Conservation (phyloP, 2,888 invertebrate genomes). For the Cryptophagus acutangulus region DNA sequence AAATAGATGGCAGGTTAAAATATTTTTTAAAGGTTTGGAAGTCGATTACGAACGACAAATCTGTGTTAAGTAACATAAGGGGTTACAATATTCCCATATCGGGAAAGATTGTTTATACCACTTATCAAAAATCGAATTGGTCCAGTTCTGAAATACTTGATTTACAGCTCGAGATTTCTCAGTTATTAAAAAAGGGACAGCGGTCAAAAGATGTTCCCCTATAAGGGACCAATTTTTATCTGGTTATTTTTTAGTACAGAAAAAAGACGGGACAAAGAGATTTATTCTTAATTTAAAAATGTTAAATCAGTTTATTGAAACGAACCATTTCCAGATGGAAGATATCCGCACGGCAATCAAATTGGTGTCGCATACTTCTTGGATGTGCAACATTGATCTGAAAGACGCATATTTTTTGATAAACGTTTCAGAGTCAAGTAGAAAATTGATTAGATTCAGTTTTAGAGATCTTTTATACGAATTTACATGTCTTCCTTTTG, state of each 20-base stretch:
- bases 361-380: conserved; percentile 18
- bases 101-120: background rate
- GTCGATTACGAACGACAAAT: no score
- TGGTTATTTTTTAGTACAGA: no score
- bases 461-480: no score
- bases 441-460: no score
- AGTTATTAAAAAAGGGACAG: conserved; percentile 2
- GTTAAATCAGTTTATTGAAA: conserved; percentile 24
- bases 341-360: conserved; percentile 23
- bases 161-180: background rate
- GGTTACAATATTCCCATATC: conserved; percentile 9
- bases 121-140: background rate
- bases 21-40: no score
- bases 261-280: conserved; percentile 18
- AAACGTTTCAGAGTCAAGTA: no score
- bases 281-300: no score
- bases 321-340: conserved; percentile 31
- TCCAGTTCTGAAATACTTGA: background rate
- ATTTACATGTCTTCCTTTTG: no score
- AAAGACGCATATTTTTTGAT: conserved; percentile 26
- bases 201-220: conserved; percentile 5
- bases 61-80: no score
- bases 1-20: no score
- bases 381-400: conserved; percentile 14
- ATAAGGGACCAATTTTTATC: conserved; percentile 9